These are phyloP conservation scores for Autographa pulchrina DNA, from an alignment of 2,888 invertebrate species.

Conservation along the genomic window DNA sequence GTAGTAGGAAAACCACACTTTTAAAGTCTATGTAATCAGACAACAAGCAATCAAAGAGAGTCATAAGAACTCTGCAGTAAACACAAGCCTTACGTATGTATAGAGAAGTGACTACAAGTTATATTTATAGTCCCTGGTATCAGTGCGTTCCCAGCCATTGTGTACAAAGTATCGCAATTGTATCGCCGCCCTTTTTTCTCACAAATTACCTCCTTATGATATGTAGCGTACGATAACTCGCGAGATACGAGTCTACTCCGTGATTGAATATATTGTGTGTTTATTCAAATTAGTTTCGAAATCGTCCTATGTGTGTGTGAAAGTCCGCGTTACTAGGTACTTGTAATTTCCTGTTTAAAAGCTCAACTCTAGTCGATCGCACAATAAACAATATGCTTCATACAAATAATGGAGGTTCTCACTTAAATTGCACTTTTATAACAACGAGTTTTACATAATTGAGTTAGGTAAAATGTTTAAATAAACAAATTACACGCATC, in stretches of 20 bases:
- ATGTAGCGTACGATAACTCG: constrained; percentile 42
- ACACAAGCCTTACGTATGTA: constrained; percentile 23
- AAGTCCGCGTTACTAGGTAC: not conserved
- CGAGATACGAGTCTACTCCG: constrained; percentile 21
- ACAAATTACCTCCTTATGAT: constrained; percentile 52
- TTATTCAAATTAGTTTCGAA: constrained; percentile 15
- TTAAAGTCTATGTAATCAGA: not conserved
- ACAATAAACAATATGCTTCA: not conserved
- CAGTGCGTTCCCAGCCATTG: constrained; percentile 61
- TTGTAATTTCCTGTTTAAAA: not conserved
- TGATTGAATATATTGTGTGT: constrained; percentile 40
- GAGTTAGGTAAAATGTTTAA: too few relatives aligned
- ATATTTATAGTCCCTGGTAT: constrained; percentile 45
- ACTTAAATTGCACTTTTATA: not conserved
- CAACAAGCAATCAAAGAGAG: not conserved
- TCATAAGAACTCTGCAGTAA: not conserved
- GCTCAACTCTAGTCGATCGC: not conserved
- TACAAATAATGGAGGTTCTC: not conserved
- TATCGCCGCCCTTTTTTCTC: constrained; percentile 64
- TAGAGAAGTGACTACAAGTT: constrained; percentile 24
- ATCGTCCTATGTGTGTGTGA: constrained; percentile 1
- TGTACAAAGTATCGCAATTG: constrained; percentile 48
- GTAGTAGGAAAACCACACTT: not conserved
- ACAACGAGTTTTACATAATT: too few relatives aligned
- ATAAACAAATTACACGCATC: too few relatives aligned